Evolutionary conservation across 2,888 invertebrate genomes (phyloP), one percentile per base, ranked within the genome.

Genomic region (Amphipoea lucens): DNA sequence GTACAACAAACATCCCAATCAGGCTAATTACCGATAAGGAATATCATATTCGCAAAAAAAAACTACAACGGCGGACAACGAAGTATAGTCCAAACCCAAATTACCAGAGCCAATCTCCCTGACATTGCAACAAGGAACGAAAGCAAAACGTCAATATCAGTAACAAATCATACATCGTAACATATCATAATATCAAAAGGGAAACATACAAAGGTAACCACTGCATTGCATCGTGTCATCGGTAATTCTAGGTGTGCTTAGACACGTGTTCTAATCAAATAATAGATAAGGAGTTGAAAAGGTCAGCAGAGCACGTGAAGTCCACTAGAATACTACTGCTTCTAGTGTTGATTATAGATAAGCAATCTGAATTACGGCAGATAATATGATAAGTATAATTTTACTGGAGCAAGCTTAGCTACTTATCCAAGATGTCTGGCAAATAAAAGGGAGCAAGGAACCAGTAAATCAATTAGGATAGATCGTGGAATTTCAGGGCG

Each of bases 231-330:
- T 40, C 36, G 69, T 66, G 74, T 69, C 62, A 74, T 74, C 45
- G 45, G 51, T 51, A 69, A 71, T 62, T 63, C 71, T 69, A 76
- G 74, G 45, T 36, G 20, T 74, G 54, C 40, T 54, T 45, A 29
- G 57, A 36, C 63, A 78, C 76, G 60, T 81, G 78, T 79, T 69
- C n/a, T 23, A 63, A 74, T 71, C 68, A 76, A 17, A 48, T 36
- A 79, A 23, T 45, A 63, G 72, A 85, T 82, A 82, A n/a, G 12
- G 76, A 70, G 54, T 74, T 67, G 74, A 81, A 78, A 69, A 74
- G 70, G 76, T 75, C 68, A 76, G 63, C 63, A 71, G 67, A 62
- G n/a, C 73, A 67, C 40, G 42, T 79, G 42, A 60, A 76, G 17
- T 42, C 29, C 20, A 54, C n/a, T 40, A 45, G 45, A 36, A 81